Percentiles rank a stretch among this genome's conserved stretches.
Conservation (phyloP, 1,140 invertebrate genomes). For the Drosophila truncata region DNA sequence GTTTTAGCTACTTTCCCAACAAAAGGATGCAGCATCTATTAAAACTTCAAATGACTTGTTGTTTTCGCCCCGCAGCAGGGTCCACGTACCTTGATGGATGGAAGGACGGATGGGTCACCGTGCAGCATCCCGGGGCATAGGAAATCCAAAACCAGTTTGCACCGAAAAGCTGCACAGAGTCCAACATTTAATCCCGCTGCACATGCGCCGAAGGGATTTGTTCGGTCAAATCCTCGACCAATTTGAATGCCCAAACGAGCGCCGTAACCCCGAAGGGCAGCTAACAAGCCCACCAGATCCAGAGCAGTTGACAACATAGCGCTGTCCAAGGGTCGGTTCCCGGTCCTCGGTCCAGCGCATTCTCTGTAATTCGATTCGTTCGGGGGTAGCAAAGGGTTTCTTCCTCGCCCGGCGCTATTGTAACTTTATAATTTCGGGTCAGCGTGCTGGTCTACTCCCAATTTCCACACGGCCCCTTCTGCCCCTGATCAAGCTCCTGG, state of each 20-base stretch:
- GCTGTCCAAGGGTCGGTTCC: constrained; percentile 61
- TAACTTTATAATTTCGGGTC: constrained; percentile 82
- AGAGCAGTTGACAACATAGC: constrained; percentile 49
- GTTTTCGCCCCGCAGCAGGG: constrained; percentile 65
- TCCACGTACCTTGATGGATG: constrained; percentile 70
- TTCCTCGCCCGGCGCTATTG: constrained; percentile 53
- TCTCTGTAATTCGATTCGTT: constrained; percentile 64
- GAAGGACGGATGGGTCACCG: constrained; percentile 66
- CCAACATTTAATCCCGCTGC: constrained; percentile 75
- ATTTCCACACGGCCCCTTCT: constrained; percentile 15
- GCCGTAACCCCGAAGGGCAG: constrained; percentile 55
- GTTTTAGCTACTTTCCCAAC: constrained; percentile 57
- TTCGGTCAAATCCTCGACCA: constrained; percentile 76
- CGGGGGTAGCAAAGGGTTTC: constrained; percentile 70
- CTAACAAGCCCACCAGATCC: constrained; percentile 53
- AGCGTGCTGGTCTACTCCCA: constrained; percentile 53
- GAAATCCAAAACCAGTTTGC: constrained; percentile 78
- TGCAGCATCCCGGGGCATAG: constrained; percentile 65
- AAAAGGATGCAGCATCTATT: constrained; percentile 81
- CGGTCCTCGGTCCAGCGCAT: constrained; percentile 36
- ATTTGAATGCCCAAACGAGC: constrained; percentile 56
- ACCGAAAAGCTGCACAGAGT: constrained; percentile 69
- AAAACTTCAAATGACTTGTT: constrained; percentile 81
- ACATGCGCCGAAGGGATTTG: constrained; percentile 77
- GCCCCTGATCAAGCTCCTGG: constrained; percentile 6